Evolutionary conservation across 2,797 vertebrate species (phyloP).

Genomic region (Galagoides demidoff): DNA sequence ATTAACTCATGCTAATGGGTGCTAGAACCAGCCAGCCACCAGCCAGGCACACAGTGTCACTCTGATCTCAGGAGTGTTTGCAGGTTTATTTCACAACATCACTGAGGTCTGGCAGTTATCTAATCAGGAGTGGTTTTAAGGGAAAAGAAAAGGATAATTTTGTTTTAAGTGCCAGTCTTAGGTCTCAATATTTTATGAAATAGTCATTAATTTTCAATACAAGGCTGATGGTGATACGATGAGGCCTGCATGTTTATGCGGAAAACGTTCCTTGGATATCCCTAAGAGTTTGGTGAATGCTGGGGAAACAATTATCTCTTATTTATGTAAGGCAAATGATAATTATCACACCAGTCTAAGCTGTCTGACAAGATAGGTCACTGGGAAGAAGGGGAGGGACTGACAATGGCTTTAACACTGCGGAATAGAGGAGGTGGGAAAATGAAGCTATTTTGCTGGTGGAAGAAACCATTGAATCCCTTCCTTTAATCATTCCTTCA

Average conservation of each 20-base stretch:
- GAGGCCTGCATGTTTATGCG: slow-evolving; percentile 16
- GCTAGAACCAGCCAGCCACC: slow-evolving; percentile 45
- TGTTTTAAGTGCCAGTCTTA: slow-evolving; percentile 71
- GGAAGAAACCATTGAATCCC: background rate
- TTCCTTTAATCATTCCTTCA: background rate
- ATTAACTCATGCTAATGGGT: slow-evolving; percentile 80
- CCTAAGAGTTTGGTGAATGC: slow-evolving; percentile 13
- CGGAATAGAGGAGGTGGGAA: background rate
- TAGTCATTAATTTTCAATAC: slow-evolving; percentile 77
- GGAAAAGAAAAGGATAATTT: slow-evolving; percentile 59
- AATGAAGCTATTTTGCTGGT: background rate
- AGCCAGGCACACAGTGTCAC: background rate
- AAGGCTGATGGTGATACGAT: background rate
- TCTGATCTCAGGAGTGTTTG: slow-evolving; percentile 66
- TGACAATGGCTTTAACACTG: background rate
- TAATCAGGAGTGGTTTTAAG: slow-evolving; percentile 59
- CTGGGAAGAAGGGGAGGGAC: background rate
- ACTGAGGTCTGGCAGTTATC: slow-evolving; percentile 69
- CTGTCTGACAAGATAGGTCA: slow-evolving; percentile 11
- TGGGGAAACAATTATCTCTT: slow-evolving; percentile 48
- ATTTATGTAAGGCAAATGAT: slow-evolving; percentile 56
- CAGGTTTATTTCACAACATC: slow-evolving; percentile 70
- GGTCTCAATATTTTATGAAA: slow-evolving; percentile 76
- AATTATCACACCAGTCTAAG: slow-evolving; percentile 57
- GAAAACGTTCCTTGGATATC: slow-evolving; percentile 4